phyloP scores from a whole-genome alignment of 1,140 invertebrate species.

The Bombus waltoni region DNA sequence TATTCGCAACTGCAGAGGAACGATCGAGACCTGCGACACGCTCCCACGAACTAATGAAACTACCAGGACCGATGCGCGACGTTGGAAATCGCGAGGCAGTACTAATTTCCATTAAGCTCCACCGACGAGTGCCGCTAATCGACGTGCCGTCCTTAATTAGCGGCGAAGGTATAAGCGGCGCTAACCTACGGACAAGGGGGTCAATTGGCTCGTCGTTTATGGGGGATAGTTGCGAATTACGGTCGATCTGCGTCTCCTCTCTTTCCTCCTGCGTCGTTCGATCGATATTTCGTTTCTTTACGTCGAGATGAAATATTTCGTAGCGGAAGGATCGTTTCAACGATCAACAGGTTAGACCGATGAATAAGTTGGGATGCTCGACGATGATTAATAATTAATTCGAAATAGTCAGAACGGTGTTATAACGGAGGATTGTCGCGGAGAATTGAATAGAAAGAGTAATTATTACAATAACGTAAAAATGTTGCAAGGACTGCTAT shows the following conservation, averaged over 20 bases:
- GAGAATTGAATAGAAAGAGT: neutral
- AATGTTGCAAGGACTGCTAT: neutral
- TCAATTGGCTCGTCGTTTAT: constrained; percentile 24
- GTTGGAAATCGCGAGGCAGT: constrained; percentile 56
- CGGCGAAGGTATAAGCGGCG: constrained; percentile 46
- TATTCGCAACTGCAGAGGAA: constrained; percentile 19
- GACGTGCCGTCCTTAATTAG: constrained; percentile 62
- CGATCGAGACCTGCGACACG: constrained; percentile 6
- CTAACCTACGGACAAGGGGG: constrained; percentile 47
- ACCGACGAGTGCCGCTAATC: constrained; percentile 14
- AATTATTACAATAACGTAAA: neutral
- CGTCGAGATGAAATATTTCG: neutral
- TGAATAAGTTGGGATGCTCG: too few species aligned
- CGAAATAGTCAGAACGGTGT: neutral
- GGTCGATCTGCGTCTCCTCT: neutral
- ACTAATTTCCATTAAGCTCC: constrained; percentile 64
- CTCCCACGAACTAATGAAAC: constrained; percentile 51
- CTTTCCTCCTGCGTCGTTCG: neutral
- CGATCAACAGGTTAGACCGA: neutral
- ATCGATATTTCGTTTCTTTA: neutral
- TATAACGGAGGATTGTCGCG: too few species aligned
- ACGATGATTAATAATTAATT: neutral
- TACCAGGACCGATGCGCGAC: constrained; percentile 43
- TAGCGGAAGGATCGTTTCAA: neutral
- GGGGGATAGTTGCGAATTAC: constrained; percentile 10